Evolutionary conservation across 2,797 vertebrate genomes (phyloP), one percentile per base, ranked within the genome.

Genomic region (Otus scops): DNA sequence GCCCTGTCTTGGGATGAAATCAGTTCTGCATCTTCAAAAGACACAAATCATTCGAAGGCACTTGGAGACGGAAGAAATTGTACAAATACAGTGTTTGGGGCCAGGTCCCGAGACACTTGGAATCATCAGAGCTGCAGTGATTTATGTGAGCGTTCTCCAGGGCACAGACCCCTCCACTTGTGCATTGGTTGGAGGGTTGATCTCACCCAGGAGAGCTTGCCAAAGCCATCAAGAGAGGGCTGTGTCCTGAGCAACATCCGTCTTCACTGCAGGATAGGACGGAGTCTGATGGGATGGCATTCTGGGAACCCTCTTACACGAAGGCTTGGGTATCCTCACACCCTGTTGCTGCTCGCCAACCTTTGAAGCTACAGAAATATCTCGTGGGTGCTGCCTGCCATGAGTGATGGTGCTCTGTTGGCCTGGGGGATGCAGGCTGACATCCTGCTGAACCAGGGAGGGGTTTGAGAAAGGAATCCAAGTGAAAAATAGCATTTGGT

Each of bases 101-200:
- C 50, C 43, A 39, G n/a, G 47, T 71, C 84, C 57, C 26, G 23
- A 74, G 81, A 24, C 71, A 77, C 75, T 57, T 92, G 87, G 53
- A 59, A 32, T 21, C 0, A 0, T 50, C 91, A 69, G 57, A 65
- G 54, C 77, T 17, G 23, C 1, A 0, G 47, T 87, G 92, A 92
- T 89, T 92, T 54, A 53, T 65, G 67, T 30, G 61, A 61, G 41
- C 1, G 5, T 41, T 38, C 36, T 60, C 45, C 11, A 39, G 75
- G 50, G 38, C 32, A 45, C 0, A 0, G 36, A 64, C 5, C 4
- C 26, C 36, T 75, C 50, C 22, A 1, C 43, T 59, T 7, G 4
- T 32, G 45, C 26, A 9, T 45, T 2, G 0, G 14, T 23, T 3
- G 45, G 15, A 67, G 19, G 41, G 57, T 8, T 56, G 45, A 51